phyloP scores from a whole-genome alignment of 2,888 invertebrate species.

The Phrixothrix hirtus region DNA sequence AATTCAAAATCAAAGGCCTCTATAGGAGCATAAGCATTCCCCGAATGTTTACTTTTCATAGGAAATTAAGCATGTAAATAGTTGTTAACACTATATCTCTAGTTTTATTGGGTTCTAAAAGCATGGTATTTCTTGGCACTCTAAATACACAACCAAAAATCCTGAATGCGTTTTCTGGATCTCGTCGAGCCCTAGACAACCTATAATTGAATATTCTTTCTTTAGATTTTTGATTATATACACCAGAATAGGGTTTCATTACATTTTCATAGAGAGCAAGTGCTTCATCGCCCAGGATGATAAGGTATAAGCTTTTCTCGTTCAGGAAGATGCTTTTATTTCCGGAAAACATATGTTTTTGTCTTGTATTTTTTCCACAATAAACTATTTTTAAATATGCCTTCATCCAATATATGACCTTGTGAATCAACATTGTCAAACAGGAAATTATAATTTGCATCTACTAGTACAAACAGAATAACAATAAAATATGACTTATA shows the following conservation, averaged over 20 bases:
- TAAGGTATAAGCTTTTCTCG: slow-evolving; percentile 15
- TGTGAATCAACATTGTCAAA: slow-evolving; percentile 33
- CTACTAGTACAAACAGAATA: slow-evolving; percentile 32
- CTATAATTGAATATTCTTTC: slow-evolving; percentile 43
- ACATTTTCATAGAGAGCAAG: slow-evolving; percentile 37
- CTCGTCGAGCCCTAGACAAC: slow-evolving; percentile 27
- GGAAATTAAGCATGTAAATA: slow-evolving; percentile 38
- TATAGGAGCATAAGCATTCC: slow-evolving; percentile 31
- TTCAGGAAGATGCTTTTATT: slow-evolving; percentile 31
- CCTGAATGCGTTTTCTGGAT: slow-evolving; percentile 27
- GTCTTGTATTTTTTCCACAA: slow-evolving; percentile 14
- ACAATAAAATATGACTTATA: slow-evolving; percentile 36
- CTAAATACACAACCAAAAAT: slow-evolving; percentile 32
- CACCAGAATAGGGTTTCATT: slow-evolving; percentile 40
- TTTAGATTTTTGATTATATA: slow-evolving; percentile 34
- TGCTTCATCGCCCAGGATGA: slow-evolving; percentile 38
- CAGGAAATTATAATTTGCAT: slow-evolving; percentile 31
- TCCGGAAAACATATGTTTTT: slow-evolving; percentile 21
- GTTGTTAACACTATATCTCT: slow-evolving; percentile 36
- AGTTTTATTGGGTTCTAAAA: too few relatives aligned
- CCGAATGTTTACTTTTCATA: slow-evolving; percentile 33
- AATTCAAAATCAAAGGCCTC: slow-evolving; percentile 35
- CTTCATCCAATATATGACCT: slow-evolving; percentile 33
- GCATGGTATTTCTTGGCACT: slow-evolving; percentile 35
- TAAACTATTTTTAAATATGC: slow-evolving; percentile 28